A percentile compares a stretch with the other conserved stretches of the same genome.
Evolutionary conservation across 30 jellyfish, hydroid and myxozoan genomes (phyloP).

Genomic region (Aurelia aurita): DNA sequence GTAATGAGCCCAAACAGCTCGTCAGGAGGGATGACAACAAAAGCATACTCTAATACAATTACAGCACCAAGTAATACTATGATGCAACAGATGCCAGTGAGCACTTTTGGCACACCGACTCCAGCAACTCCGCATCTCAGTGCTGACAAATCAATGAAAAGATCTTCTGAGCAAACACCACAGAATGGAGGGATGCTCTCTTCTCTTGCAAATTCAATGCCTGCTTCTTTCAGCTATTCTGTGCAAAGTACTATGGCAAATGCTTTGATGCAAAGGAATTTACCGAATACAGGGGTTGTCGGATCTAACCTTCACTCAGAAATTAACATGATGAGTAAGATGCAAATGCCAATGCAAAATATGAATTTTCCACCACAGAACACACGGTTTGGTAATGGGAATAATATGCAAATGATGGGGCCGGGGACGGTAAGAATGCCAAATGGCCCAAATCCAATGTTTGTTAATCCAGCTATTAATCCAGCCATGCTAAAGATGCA

Average conservation of each 20-base stretch:
- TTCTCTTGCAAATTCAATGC: slow-evolving; percentile 44
- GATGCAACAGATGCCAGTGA: slow-evolving; percentile 81
- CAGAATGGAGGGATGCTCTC: slow-evolving; percentile 57
- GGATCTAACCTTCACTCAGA: slow-evolving; percentile 31
- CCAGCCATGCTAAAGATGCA: slow-evolving; percentile 52
- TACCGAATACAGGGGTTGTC: slow-evolving; percentile 25
- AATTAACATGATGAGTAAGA: slow-evolving; percentile 43
- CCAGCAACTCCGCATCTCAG: slow-evolving; percentile 95
- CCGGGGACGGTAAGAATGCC: slow-evolving; percentile 61
- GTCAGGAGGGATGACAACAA: slow-evolving; percentile 32
- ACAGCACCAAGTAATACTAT: slow-evolving; percentile 47
- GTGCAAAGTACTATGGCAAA: slow-evolving; percentile 60
- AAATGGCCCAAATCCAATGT: slow-evolving; percentile 41
- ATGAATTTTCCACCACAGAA: slow-evolving; percentile 47
- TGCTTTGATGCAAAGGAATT: slow-evolving; percentile 29
- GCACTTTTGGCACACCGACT: slow-evolving; percentile 92
- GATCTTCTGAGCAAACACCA: slow-evolving; percentile 68
- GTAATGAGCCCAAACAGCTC: slow-evolving; percentile 24
- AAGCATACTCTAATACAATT: slow-evolving; percentile 27
- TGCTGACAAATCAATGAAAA: slow-evolving; percentile 49
- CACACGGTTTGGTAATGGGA: slow-evolving; percentile 55
- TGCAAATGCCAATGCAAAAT: slow-evolving; percentile 59
- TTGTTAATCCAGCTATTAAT: slow-evolving; percentile 25
- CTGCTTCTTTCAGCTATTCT: slow-evolving; percentile 58
- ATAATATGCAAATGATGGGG: slow-evolving; percentile 47